Evolutionary conservation across 2,113 vertebrate genomes (phyloP), one percentile per base, ranked within the genome.

Genomic region (Marcusenius ussheri): DNA sequence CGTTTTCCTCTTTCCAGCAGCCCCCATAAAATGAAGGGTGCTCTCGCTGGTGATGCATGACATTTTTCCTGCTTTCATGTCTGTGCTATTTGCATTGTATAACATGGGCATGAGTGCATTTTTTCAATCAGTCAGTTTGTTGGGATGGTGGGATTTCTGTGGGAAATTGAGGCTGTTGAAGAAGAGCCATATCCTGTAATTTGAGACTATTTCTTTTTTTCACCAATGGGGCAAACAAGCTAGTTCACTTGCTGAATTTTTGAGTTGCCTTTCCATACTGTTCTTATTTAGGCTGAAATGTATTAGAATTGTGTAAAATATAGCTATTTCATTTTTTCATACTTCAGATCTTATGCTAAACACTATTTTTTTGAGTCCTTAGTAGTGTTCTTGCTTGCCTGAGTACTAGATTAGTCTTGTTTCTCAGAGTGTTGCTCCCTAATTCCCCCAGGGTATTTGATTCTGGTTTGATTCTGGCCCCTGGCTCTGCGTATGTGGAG

Each of bases 91-190:
- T 84, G 45, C 74, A 80, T 80, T 84, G 45, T 47, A 47, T 84
- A n/a, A 24, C 83, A 84, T 84, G 83, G 83, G 83, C 83, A 84
- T 11, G 39, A 84, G 42, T 84, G 83, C 83, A 84, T 46, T 84
- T 84, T 84, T 45, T 84, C 83, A 84, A 84, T 84, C 39, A 84
- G 83, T 42, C 83, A 84, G 83, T 21, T 84, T 84, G 83, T 84
- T 84, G 83, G 21, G 42, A 47, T 84, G 45, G 42, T 84, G 24
- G 83, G 45, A 46, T 46, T 84, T 84, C 83, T 84, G 39, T 84
- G 83, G 83, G 45, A 84, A 46, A 46, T 47, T 46, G 42, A 84
- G 17, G 31, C 77, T 83, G 42, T 45, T 83, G 77, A 80, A 42
- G 21, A 83, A 42, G 45, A 46, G 83, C 3, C 45, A 84, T 84